Percentiles rank a stretch among this genome's conserved stretches.
Conservation (phyloP, 2,888 invertebrate species). For the Thera obeliscata region DNA sequence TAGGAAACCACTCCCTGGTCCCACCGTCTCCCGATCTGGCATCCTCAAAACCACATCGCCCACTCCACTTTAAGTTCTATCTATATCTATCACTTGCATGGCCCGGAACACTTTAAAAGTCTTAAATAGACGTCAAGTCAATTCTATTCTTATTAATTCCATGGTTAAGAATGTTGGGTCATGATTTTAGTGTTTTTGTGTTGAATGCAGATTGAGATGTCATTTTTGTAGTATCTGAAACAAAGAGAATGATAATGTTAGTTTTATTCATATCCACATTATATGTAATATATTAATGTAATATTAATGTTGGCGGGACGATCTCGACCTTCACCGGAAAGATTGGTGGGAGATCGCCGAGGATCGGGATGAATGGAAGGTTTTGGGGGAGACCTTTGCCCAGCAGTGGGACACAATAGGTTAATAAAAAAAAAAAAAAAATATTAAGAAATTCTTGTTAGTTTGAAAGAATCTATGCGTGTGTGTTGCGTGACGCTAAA, state of each 20-base stretch:
- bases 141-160: conserved; percentile 66
- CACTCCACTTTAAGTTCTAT: conserved; percentile 39
- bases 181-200: conserved; percentile 50
- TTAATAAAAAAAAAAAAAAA: no score
- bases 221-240: conserved; percentile 65
- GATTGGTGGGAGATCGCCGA: no score
- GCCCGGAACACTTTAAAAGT: conserved; percentile 30
- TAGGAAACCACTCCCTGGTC: conserved; percentile 84
- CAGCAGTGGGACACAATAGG: no score
- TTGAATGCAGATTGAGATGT: conserved; percentile 15
- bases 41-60: conserved; percentile 67
- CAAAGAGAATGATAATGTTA: conserved; percentile 55
- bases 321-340: no score
- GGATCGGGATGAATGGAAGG: no score
- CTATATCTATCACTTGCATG: conserved; percentile 21
- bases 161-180: conserved; percentile 59
- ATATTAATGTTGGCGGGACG: no score
- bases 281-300: no score
- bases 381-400: no score
- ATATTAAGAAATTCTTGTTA: no score
- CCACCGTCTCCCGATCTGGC: conserved; percentile 83
- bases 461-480: not conserved
- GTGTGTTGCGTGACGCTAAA: conserved; percentile 46
- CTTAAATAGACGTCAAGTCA: conserved; percentile 67
- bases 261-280: not conserved